Evolutionary conservation across 2,797 vertebrate species (phyloP).

Genomic region (Eupleurogrammus muticus): DNA sequence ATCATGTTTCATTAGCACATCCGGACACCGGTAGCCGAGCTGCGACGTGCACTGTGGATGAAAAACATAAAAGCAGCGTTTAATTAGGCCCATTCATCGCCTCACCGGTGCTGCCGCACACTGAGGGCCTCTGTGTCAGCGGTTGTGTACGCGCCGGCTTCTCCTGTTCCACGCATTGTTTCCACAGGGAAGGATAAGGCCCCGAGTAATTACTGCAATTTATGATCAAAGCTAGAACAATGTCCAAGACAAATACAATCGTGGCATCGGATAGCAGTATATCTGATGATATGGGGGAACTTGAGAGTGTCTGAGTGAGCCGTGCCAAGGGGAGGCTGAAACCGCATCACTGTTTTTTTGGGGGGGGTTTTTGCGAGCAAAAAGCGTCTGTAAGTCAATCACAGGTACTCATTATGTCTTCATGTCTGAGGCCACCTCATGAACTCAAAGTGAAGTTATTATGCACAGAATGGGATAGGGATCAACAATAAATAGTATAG

Average conservation of each 20-base stretch:
- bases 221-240: constrained; percentile 84
- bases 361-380: constrained; percentile 64
- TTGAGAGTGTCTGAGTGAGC: constrained; percentile 70
- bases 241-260: constrained; percentile 84
- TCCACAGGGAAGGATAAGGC: constrained; percentile 76
- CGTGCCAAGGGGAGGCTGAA: constrained; percentile 72
- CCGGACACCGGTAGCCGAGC: constrained; percentile 65
- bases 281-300: constrained; percentile 79
- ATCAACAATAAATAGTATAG: constrained; percentile 39
- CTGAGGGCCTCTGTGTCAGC: constrained; percentile 51
- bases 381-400: constrained; percentile 66
- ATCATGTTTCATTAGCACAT: constrained; percentile 72
- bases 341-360: constrained; percentile 70
- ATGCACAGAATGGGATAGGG: constrained; percentile 45
- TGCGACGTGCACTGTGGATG: constrained; percentile 65
- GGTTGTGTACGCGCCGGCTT: constrained; percentile 63
- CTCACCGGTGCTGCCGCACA: constrained; percentile 50
- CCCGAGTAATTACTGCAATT: constrained; percentile 83
- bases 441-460: constrained; percentile 71
- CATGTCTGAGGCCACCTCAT: constrained; percentile 39
- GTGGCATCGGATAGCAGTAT: constrained; percentile 77
- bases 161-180: constrained; percentile 81
- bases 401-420: constrained; percentile 64
- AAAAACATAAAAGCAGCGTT: constrained; percentile 77
- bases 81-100: constrained; percentile 75